Conservation (phyloP, 1,140 invertebrate genomes). For the Heliconius eleuchia region DNA sequence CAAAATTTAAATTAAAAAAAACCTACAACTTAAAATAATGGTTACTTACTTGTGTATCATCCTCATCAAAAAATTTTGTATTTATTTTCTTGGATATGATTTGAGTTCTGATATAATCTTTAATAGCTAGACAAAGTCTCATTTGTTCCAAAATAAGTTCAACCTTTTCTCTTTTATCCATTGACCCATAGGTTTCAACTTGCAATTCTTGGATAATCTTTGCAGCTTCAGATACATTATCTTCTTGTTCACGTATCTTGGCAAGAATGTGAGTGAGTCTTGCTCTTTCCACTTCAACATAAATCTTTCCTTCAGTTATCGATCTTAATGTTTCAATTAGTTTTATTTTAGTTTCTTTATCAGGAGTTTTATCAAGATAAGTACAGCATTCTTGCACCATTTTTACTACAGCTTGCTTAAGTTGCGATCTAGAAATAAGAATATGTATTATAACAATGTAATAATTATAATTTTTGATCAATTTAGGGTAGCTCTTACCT, state of each 20-base stretch:
- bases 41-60: conserved; percentile 86
- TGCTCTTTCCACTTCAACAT: conserved; percentile 99
- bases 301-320: conserved; percentile 99
- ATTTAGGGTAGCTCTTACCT: conserved; percentile 58
- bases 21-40: neutral
- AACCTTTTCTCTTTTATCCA: conserved; percentile 99
- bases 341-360: conserved; percentile 95
- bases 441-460: neutral
- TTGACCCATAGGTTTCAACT: conserved; percentile 99
- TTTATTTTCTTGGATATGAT: conserved; percentile 99
- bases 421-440: conserved; percentile 87
- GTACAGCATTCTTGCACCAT: conserved; percentile 99
- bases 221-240: conserved; percentile 94
- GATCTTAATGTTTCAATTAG: conserved; percentile 97
- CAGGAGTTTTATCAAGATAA: conserved; percentile 96
- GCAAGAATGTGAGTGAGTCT: conserved; percentile 96
- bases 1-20: neutral
- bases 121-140: conserved; percentile 96
- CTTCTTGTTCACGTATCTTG: conserved; percentile 96
- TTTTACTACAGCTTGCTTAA: conserved; percentile 98
- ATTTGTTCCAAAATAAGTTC: conserved; percentile 99
- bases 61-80: conserved; percentile 98
- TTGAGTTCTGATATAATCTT: conserved; percentile 98
- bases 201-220: conserved; percentile 98
- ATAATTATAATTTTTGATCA: neutral